phyloP scores from a whole-genome alignment of 2,888 invertebrate species.

The Bembecia ichneumoniformis region DNA sequence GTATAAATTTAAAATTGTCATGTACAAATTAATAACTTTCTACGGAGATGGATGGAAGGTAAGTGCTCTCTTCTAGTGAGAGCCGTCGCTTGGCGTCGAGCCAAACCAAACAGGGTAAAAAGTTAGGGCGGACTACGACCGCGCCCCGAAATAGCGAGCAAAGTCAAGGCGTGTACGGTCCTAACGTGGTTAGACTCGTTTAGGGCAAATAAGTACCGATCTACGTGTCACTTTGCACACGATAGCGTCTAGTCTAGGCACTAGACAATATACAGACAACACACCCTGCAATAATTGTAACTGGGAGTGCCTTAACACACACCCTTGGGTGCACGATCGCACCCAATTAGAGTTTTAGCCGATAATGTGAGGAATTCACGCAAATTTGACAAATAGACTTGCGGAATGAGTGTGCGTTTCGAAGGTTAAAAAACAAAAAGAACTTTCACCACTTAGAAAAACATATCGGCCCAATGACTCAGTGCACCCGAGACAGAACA shows the following conservation, averaged over 20 bases:
- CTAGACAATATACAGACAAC: constrained; percentile 18
- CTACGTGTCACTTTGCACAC: background rate
- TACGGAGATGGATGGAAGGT: constrained; percentile 18
- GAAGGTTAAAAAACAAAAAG: background rate
- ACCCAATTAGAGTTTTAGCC: background rate
- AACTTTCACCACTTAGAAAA: constrained; percentile 2
- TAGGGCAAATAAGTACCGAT: background rate
- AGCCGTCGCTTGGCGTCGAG: constrained; percentile 51
- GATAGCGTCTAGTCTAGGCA: background rate
- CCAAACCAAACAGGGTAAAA: constrained; percentile 70
- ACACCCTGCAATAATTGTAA: constrained; percentile 6
- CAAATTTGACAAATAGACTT: background rate
- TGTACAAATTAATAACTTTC: constrained; percentile 10
- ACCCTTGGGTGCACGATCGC: background rate
- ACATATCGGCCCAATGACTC: constrained; percentile 53
- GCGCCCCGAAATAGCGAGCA: constrained; percentile 67
- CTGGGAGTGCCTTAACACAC: background rate
- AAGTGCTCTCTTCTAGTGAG: constrained; percentile 17
- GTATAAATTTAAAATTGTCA: constrained; percentile 25
- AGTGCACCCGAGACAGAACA: constrained; percentile 47
- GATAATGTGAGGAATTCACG: background rate
- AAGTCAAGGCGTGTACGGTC: constrained; percentile 60
- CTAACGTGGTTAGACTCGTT: background rate
- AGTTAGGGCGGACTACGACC: constrained; percentile 55
- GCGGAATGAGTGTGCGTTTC: background rate